These are phyloP conservation scores for Drosophila willistoni DNA, from an alignment of 1,140 invertebrate species.

Conservation along the genomic window DNA sequence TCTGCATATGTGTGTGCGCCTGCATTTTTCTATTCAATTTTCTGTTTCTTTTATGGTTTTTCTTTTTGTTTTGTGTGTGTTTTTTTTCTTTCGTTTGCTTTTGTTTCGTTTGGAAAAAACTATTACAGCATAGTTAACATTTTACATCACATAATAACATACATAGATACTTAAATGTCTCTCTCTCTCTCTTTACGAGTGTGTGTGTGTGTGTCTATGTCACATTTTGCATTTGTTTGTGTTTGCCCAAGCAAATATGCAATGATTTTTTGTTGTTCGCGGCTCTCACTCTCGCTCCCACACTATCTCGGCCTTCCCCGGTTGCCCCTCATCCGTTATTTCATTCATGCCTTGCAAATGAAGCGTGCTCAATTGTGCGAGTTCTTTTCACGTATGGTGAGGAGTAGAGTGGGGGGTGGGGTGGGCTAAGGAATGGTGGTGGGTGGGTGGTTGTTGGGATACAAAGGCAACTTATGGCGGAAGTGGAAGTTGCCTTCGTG, in stretches of 20 bases:
- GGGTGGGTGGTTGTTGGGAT: slow-evolving; percentile 42
- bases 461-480: slow-evolving; percentile 61
- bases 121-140: slow-evolving; percentile 76
- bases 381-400: neutral
- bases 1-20: slow-evolving; percentile 15
- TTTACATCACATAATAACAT: slow-evolving; percentile 79
- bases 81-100: slow-evolving; percentile 11
- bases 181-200: no score
- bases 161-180: slow-evolving; percentile 53
- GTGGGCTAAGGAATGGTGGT: slow-evolving; percentile 16
- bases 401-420: neutral
- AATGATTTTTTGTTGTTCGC: slow-evolving; percentile 64
- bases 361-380: slow-evolving; percentile 60
- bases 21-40: slow-evolving; percentile 38
- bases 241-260: slow-evolving; percentile 78
- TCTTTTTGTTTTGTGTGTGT: neutral
- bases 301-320: neutral
- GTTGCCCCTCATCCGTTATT: slow-evolving; percentile 23
- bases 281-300: neutral
- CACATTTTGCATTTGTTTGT: slow-evolving; percentile 49
- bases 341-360: slow-evolving; percentile 71
- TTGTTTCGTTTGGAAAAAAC: slow-evolving; percentile 51
- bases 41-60: neutral
- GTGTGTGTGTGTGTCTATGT: slow-evolving; percentile 23
- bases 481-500: slow-evolving; percentile 62